Evolutionary conservation across 2,888 invertebrate genomes (phyloP).

Genomic region (Sturmia bella): DNA sequence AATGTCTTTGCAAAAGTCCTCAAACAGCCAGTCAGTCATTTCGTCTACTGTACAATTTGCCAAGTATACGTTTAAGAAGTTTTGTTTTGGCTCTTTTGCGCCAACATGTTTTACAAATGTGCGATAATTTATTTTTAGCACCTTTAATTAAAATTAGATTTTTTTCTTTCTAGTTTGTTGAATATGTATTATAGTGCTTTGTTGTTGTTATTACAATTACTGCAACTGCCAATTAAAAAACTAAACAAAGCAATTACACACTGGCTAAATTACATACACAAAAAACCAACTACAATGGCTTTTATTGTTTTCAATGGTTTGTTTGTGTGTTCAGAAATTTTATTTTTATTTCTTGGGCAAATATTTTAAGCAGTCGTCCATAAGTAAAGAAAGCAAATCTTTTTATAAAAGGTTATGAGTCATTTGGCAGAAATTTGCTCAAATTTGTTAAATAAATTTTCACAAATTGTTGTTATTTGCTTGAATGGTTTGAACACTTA

Average conservation of each 20-base stretch:
- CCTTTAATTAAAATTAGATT: slow-evolving; percentile 66
- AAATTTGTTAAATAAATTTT: slow-evolving; percentile 1
- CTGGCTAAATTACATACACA: not conserved
- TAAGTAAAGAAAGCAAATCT: not conserved
- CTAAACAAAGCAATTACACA: slow-evolving; percentile 9
- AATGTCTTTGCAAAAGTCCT: not conserved
- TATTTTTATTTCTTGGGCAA: not conserved
- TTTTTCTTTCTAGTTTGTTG: slow-evolving; percentile 15
- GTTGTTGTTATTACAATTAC: slow-evolving; percentile 45
- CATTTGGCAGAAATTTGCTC: slow-evolving; percentile 26
- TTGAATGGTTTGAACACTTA: slow-evolving; percentile 15
- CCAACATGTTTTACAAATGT: slow-evolving; percentile 68
- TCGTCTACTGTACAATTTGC: slow-evolving; percentile 11
- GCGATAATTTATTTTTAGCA: slow-evolving; percentile 70
- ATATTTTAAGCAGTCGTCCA: not conserved
- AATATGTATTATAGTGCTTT: slow-evolving; percentile 14
- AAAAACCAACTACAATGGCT: not conserved
- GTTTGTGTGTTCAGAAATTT: not conserved
- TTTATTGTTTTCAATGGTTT: slow-evolving; percentile 3
- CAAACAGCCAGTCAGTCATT: not conserved
- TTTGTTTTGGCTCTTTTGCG: slow-evolving; percentile 19
- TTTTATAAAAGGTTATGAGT: slow-evolving; percentile 18
- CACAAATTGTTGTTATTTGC: slow-evolving; percentile 13
- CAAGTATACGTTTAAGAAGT: slow-evolving; percentile 26
- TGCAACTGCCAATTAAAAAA: slow-evolving; percentile 50